Conservation (phyloP, 2,888 invertebrate genomes). For the Belgica antarctica region DNA sequence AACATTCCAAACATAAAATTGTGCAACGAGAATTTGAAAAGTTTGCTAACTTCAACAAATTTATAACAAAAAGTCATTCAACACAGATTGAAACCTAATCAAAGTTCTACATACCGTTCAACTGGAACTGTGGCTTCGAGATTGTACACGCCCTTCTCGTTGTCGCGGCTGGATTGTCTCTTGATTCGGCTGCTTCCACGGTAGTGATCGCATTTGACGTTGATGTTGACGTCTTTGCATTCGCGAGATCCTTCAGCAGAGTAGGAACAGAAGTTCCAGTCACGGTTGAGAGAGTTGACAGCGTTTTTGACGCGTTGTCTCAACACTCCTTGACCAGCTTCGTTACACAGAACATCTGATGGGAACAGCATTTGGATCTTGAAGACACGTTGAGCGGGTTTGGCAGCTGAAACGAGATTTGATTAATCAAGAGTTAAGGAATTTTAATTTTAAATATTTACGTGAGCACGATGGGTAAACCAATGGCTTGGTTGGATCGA, state of each 20-base stretch:
- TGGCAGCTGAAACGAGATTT: conserved; percentile 61
- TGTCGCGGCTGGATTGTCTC: conserved; percentile 62
- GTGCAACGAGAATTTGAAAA: conserved; percentile 42
- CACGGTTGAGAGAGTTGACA: conserved; percentile 85
- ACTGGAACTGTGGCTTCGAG: conserved; percentile 79
- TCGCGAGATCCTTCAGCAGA: conserved; percentile 78
- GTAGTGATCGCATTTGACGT: conserved; percentile 87
- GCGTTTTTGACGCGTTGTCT: conserved; percentile 85
- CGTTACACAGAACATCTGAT: conserved; percentile 92
- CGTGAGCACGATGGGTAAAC: conserved; percentile 91
- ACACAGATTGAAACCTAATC: not conserved
- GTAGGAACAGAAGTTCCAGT: conserved; percentile 96
- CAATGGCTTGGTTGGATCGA: conserved; percentile 73
- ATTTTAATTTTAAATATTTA: conserved; percentile 55
- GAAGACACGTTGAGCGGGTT: conserved; percentile 92
- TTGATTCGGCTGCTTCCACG: conserved; percentile 60
- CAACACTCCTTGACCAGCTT: conserved; percentile 89
- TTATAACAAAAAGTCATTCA: not conserved
- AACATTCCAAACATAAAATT: conserved; percentile 43
- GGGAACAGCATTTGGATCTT: conserved; percentile 93
- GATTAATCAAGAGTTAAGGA: not conserved
- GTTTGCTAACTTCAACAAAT: not conserved
- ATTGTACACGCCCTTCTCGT: conserved; percentile 67
- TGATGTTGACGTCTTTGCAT: conserved; percentile 86
- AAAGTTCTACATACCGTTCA: conserved; percentile 70